Conservation (phyloP, 2,797 vertebrate genomes). For the Alcedo quadribrachys region DNA sequence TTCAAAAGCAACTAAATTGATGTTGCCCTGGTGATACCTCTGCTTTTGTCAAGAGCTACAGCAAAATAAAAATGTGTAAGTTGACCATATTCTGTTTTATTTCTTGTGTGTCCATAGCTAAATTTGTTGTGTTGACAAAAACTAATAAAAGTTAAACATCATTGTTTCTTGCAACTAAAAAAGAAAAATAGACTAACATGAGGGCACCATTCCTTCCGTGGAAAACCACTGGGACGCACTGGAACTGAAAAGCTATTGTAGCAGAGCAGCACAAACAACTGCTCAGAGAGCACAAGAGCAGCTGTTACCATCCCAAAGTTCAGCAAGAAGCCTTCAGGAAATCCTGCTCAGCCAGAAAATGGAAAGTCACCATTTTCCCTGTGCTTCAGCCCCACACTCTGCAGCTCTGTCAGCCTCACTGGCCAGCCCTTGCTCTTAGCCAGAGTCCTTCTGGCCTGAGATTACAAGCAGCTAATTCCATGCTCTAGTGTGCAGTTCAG, state of each 20-base stretch:
- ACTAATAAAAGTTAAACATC: not conserved
- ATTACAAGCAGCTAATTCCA: not conserved
- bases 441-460: fast-evolving
- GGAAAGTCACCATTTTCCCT: not conserved
- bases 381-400: not conserved
- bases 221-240: not conserved
- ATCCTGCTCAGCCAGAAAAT: not conserved
- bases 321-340: not conserved
- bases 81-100: not conserved
- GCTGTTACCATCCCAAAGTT: not conserved
- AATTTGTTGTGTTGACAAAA: not conserved
- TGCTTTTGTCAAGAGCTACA: not conserved
- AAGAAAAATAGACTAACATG: not conserved
- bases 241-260: not conserved
- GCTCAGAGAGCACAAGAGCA: not conserved
- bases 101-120: not conserved
- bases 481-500: not conserved
- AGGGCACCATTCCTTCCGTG: not conserved
- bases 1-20: not conserved
- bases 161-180: not conserved
- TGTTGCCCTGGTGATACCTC: not conserved
- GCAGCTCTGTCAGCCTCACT: fast-evolving
- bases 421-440: not conserved
- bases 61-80: not conserved
- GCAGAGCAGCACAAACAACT: not conserved